Evolutionary conservation across 2,888 invertebrate genomes (phyloP).

Genomic region (Cryptus armator): DNA sequence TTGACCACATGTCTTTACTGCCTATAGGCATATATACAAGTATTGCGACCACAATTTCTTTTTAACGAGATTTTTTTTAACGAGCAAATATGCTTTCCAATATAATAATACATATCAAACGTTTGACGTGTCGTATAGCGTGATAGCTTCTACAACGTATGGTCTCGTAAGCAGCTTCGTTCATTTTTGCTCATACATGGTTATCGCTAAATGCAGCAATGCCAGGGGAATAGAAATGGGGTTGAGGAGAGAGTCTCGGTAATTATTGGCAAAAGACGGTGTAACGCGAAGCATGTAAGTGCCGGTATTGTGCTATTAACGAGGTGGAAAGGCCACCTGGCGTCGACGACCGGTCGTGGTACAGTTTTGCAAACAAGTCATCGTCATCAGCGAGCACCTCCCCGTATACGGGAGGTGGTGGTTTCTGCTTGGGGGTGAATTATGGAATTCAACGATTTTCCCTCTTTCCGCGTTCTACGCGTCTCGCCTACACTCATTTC

Average conservation of each 20-base stretch:
- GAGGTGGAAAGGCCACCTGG: constrained; percentile 66
- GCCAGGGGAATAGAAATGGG: neutral
- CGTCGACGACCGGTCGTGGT: constrained; percentile 43
- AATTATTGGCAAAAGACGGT: constrained; percentile 52
- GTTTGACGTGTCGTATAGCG: neutral
- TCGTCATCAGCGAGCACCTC: neutral
- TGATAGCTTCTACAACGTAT: constrained; percentile 22
- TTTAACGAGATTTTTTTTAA: constrained; percentile 1
- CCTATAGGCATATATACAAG: neutral
- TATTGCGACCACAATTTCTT: neutral
- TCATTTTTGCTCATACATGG: constrained; percentile 13
- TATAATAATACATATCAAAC: neutral
- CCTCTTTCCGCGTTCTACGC: constrained; percentile 32
- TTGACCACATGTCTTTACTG: neutral
- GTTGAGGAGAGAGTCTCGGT: constrained; percentile 13
- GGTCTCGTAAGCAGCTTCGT: constrained; percentile 23
- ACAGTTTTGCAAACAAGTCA: constrained; percentile 29
- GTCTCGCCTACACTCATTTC: constrained; percentile 32
- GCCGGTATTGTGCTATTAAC: constrained; percentile 59
- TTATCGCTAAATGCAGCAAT: constrained; percentile 28
- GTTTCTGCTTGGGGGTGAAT: constrained; percentile 44
- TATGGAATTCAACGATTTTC: constrained; percentile 66
- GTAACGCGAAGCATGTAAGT: constrained; percentile 16
- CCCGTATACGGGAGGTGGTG: neutral
- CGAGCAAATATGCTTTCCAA: neutral